Percentiles rank a stretch among this genome's conserved stretches.
phyloP scores from a whole-genome alignment of 2,797 vertebrate genomes.

The Chaunax sp. region DNA sequence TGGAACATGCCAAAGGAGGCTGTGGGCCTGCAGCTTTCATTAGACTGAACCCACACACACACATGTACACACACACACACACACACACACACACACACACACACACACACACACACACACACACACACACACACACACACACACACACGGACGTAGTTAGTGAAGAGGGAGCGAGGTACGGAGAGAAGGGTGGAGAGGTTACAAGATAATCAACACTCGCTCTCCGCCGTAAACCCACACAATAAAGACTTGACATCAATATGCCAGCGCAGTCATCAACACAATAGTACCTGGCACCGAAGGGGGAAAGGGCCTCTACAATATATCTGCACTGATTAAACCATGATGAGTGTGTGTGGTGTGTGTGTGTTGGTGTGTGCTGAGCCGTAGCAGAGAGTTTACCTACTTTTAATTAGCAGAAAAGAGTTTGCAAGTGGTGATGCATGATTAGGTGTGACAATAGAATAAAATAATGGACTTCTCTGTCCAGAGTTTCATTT shows the following conservation, averaged over 20 bases:
- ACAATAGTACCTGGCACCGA: slow-evolving; percentile 53
- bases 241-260: slow-evolving; percentile 77
- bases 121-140: slow-evolving; percentile 36
- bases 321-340: slow-evolving; percentile 71
- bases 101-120: too few species aligned
- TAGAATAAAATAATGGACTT: background rate
- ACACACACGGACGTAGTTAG: slow-evolving; percentile 43
- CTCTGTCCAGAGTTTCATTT: background rate
- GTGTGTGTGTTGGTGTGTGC: slow-evolving; percentile 14
- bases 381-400: slow-evolving; percentile 21
- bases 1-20: slow-evolving; percentile 44
- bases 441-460: background rate
- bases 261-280: slow-evolving; percentile 68
- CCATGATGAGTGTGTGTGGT: slow-evolving; percentile 36
- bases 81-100: slow-evolving; percentile 33
- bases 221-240: slow-evolving; percentile 68
- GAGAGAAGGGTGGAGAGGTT: slow-evolving; percentile 64
- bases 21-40: slow-evolving; percentile 64
- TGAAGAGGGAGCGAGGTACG: slow-evolving; percentile 59
- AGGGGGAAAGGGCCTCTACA: slow-evolving; percentile 51
- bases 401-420: slow-evolving; percentile 47
- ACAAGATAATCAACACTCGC: slow-evolving; percentile 71
- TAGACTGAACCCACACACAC: slow-evolving; percentile 62
- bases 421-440: background rate
- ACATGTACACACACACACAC: background rate